Base-by-base conservation (phyloP, 2,888 invertebrate genomes). In the Lycophotia porphyrea region DNA sequence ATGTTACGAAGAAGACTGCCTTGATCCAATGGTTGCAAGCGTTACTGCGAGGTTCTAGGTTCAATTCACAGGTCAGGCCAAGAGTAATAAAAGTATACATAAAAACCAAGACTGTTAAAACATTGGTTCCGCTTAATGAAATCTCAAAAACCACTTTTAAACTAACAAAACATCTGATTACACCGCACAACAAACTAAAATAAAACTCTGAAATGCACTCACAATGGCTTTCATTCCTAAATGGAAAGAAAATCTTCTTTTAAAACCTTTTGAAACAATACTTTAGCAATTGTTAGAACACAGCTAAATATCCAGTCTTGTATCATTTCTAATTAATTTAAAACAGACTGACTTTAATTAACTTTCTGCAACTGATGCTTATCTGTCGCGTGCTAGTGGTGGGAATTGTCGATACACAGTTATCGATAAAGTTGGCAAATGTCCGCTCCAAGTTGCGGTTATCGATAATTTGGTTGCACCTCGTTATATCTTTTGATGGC, bases 301-400 rank as follows among this genome's bases (percentile, higher is more conserved):
- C 82, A 81, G 71, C 13, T 49, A 77, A 72, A 78, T 60, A 70
- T 61, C 67, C 34, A 60, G 74, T 71, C 61, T 82, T 78, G 82
- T 80, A 84, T 82, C 73, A 76, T 81, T 88, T 90, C 88, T 91
- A 92, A 93, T 93, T 93, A 91, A 92, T 92, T 93, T 91, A 90
- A 91, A 90, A 89, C 89, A 91, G 88, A 82, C 88, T 88, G 90
- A 90, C 85, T 92, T 93, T 93, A 93, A 93, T 93, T 93, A 93
- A 92, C 91, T 92, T 90, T 89, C 89, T 92, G 92, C 91, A 92
- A 90, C 90, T 88, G 92, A 92, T 92, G 90, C 89, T 91, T 91
- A 92, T 92, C 91, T 83, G 87, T 82, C 76, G 74, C 82, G 47
- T 60, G 55, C 3, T 89, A 91, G 91, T 82, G 90, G 61, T 88